A percentile compares a stretch with the other conserved stretches of the same genome.
phyloP scores from a whole-genome alignment of 2,888 invertebrate genomes.

The Synergus umbraculus region DNA sequence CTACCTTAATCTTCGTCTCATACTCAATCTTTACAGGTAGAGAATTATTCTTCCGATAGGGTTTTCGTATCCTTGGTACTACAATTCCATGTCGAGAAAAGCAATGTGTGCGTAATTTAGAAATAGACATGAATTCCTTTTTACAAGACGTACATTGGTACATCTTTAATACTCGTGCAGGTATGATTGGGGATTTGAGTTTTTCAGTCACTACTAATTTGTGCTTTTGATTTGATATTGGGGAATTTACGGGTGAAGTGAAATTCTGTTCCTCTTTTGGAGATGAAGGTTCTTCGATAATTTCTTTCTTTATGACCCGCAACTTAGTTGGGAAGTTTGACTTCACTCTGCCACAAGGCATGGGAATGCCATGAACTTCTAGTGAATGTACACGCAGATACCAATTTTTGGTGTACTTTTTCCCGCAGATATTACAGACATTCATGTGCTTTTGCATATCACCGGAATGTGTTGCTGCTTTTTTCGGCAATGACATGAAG shows the following conservation, averaged over 20 bases:
- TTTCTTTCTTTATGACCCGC: not conserved
- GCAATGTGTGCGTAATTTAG: not conserved
- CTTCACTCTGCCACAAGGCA: constrained; percentile 48
- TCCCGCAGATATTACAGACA: constrained; percentile 67
- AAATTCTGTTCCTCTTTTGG: not conserved
- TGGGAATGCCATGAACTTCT: constrained; percentile 63
- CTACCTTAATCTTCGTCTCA: constrained; percentile 8
- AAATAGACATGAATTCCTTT: constrained; percentile 1
- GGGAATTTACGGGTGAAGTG: not conserved
- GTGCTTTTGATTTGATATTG: not conserved
- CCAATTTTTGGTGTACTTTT: constrained; percentile 41
- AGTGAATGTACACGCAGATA: constrained; percentile 59
- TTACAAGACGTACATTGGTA: constrained; percentile 13
- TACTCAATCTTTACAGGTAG: not conserved
- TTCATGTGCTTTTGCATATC: constrained; percentile 58
- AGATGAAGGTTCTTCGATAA: not conserved
- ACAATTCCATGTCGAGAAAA: not conserved
- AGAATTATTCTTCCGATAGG: not conserved
- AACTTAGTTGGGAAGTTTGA: not conserved
- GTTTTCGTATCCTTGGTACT: not conserved
- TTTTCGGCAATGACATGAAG: not conserved
- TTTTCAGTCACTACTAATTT: not conserved
- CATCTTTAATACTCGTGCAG: not conserved
- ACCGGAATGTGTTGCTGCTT: not conserved
- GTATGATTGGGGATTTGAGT: not conserved